Evolutionary conservation across 2,888 invertebrate genomes (phyloP), one percentile per base, ranked within the genome.

Genomic region (Mythimna lalbum): DNA sequence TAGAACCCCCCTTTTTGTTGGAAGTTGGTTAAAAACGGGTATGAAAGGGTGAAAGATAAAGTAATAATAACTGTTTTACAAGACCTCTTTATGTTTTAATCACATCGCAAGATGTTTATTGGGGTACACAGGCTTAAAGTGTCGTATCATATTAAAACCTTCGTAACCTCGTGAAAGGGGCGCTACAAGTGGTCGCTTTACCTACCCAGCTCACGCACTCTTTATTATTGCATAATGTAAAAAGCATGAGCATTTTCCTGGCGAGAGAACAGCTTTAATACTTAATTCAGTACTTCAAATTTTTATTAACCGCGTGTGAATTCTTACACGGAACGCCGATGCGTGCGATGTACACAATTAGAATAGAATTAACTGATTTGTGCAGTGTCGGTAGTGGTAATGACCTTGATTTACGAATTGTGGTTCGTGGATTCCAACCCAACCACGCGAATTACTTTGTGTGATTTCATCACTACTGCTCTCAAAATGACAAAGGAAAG

Each of bases 151-250:
- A 63, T 59, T 39, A 57, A 63, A 52, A 17, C 39, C 57, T 59
- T 31, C 50, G n/a, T 27, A 36, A 6, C 17, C 36, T 39, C 60
- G 31, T 31, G 6, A 63, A 74, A 63, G 27, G 17, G 21, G 53
- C 64, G 56, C 56, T 60, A 76, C 76, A 76, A 76, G 76, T 76
- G 80, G 76, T 75, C 63, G 76, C 49, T 66, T 80, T 52, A 55
- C 50, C 59, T 23, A 56, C 49, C 36, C 17, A 27, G 27, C 56
- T 80, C 27, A 63, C 79, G 66, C 27, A 31, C 36, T 66, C 43
- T 49, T 47, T 59, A 66, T 63, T 63, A 63, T 36, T 52, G 36
- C 59, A 66, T 63, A 63, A 31, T 75, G 47, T 55, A 75, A 60
- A 66, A 66, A 62, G 43, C 47, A 72, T 27, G 43, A 57, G 43